A percentile compares a stretch with the other conserved stretches of the same genome.
Conservation (phyloP, 2,797 vertebrate genomes). For the Rallus crepitans region DNA sequence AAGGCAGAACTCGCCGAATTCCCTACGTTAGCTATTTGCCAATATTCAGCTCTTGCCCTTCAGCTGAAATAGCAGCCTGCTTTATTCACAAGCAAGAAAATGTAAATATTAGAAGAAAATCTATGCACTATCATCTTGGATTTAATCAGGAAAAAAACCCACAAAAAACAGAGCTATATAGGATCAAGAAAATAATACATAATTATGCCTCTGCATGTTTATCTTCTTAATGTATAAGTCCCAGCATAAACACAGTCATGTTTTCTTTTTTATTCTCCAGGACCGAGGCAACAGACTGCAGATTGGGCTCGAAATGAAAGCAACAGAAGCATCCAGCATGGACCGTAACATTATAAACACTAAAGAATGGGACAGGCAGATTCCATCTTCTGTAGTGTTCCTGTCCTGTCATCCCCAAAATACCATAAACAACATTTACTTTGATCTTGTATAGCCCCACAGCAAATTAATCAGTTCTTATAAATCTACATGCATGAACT, state of each 20-base stretch:
- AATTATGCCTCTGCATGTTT: neutral
- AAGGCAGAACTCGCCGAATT: neutral
- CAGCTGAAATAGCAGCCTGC: neutral
- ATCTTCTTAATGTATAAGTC: neutral
- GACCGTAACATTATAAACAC: constrained; percentile 36
- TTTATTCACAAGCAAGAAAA: neutral
- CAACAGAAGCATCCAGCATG: neutral
- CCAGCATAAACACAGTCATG: neutral
- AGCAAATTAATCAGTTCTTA: constrained; percentile 13
- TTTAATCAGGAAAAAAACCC: neutral
- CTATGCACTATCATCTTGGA: neutral
- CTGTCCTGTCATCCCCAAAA: constrained; percentile 35
- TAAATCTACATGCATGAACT: neutral
- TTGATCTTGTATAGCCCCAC: constrained; percentile 16
- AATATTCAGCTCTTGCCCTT: neutral
- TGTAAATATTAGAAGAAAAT: constrained; percentile 4
- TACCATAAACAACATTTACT: constrained; percentile 40
- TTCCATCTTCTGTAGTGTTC: neutral
- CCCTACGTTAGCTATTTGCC: neutral
- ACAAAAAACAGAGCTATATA: neutral
- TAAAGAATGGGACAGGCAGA: neutral
- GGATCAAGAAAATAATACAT: neutral
- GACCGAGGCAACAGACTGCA: neutral
- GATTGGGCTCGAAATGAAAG: neutral
- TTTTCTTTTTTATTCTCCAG: constrained; percentile 1